A percentile compares a stretch with the other conserved stretches of the same genome.
Evolutionary conservation across 2,888 invertebrate genomes (phyloP).

Genomic region (Pseudococcus jackbeardsleyi): DNA sequence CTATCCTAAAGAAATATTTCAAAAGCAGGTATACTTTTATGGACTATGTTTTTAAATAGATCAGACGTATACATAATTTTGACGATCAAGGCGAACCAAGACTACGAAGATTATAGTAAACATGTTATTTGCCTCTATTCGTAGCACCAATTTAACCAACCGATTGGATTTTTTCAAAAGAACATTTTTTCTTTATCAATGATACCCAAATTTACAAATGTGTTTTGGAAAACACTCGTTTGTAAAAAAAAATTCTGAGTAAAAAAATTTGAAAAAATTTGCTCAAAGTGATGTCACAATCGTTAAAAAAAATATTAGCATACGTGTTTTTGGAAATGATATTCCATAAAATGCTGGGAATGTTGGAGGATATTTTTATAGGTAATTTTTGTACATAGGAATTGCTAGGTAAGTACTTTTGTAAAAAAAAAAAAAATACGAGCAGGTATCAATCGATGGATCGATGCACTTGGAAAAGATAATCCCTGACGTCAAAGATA

Average conservation of each 20-base stretch:
- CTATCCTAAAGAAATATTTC: not conserved
- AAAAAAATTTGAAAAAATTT: not conserved
- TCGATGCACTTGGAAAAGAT: not conserved
- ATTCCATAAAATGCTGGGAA: not conserved
- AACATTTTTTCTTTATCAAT: not conserved
- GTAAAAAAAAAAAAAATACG: not conserved
- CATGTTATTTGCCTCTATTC: constrained; percentile 19
- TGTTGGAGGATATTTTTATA: not conserved
- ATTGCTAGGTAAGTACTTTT: too few relatives aligned
- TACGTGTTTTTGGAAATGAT: not conserved
- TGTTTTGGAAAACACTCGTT: not conserved
- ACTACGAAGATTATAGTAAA: not conserved
- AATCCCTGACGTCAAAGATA: not conserved
- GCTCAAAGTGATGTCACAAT: not conserved
- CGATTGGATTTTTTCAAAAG: not conserved
- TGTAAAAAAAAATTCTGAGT: not conserved
- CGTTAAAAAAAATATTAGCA: constrained; percentile 12
- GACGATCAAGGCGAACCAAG: constrained; percentile 47
- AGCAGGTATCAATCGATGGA: not conserved
- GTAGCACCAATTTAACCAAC: not conserved
- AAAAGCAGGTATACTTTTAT: not conserved
- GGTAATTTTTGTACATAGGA: not conserved
- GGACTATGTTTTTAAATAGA: not conserved
- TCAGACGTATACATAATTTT: not conserved
- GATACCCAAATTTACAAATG: not conserved